Evolutionary conservation across 2,888 invertebrate species (phyloP).

Genomic region (Diaprepes abbreviatus): DNA sequence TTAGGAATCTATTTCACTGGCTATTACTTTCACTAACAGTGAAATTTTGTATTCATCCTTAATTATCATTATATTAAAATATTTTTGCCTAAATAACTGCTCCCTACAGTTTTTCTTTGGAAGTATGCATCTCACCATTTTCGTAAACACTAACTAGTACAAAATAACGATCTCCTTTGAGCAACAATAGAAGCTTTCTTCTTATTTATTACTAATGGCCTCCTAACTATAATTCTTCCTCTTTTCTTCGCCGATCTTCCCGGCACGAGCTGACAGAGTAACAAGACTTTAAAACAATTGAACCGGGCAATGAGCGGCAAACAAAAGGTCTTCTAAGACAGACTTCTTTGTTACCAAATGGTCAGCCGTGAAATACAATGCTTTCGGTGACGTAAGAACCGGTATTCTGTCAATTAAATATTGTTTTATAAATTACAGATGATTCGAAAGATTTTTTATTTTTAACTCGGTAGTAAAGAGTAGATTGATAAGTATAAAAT

Average conservation of each 20-base stretch:
- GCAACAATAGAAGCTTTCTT: conserved; percentile 37
- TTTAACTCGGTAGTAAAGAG: too few species aligned
- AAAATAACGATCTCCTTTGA: conserved; percentile 28
- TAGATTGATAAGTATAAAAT: too few species aligned
- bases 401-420: conserved; percentile 27
- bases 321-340: conserved; percentile 44
- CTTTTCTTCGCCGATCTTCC: conserved; percentile 26
- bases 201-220: conserved; percentile 40
- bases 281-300: conserved; percentile 46
- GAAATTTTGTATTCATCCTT: too few species aligned
- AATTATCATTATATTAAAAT: too few species aligned
- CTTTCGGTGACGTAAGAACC: conserved; percentile 33
- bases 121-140: conserved; percentile 9
- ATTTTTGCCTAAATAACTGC: too few species aligned
- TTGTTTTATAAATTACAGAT: conserved; percentile 14
- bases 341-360: conserved; percentile 42
- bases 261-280: conserved; percentile 47
- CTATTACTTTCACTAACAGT: too few species aligned
- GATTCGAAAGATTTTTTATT: too few species aligned
- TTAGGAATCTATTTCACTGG: too few species aligned
- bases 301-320: conserved; percentile 45
- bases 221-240: conserved; percentile 35
- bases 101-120: too few species aligned
- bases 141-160: conserved; percentile 27
- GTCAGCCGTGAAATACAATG: conserved; percentile 40